Percentiles rank a stretch among this genome's conserved stretches.
Conservation (phyloP, 2,113 vertebrate genomes). For the Python bivittatus region DNA sequence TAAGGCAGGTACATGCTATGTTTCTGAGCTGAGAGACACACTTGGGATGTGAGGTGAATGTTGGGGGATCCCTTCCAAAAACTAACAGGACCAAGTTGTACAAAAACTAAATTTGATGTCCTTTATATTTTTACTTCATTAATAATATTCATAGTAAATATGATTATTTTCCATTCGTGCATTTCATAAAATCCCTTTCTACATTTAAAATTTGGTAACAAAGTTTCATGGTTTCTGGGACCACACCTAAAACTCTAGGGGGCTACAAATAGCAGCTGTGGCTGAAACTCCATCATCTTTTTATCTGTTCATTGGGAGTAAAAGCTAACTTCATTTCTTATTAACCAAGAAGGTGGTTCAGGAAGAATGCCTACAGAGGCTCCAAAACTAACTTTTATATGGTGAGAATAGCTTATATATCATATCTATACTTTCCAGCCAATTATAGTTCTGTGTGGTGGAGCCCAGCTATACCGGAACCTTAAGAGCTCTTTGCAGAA, state of each 20-base stretch:
- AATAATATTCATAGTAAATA: neutral
- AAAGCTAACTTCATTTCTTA: neutral
- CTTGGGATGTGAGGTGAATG: neutral
- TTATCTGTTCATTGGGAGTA: neutral
- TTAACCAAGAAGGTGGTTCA: neutral
- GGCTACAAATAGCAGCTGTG: neutral
- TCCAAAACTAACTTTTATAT: slow-evolving; percentile 37
- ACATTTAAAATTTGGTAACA: neutral
- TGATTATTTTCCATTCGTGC: neutral
- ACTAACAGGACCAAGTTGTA: neutral
- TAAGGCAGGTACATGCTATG: neutral
- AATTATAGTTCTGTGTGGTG: slow-evolving; percentile 54
- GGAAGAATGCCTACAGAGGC: slow-evolving; percentile 12
- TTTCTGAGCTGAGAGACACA: neutral
- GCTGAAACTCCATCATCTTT: neutral
- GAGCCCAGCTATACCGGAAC: slow-evolving; percentile 44
- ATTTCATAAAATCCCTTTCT: neutral
- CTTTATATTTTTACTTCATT: neutral
- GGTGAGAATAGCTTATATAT: slow-evolving; percentile 37
- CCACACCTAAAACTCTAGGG: neutral
- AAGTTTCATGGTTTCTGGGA: neutral
- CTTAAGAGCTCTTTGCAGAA: slow-evolving; percentile 63
- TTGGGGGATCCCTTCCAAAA: neutral
- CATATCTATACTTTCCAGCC: slow-evolving; percentile 42
- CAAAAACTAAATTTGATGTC: neutral